phyloP scores from a whole-genome alignment of 2,113 vertebrate genomes.

The Maccullochella peelii region DNA sequence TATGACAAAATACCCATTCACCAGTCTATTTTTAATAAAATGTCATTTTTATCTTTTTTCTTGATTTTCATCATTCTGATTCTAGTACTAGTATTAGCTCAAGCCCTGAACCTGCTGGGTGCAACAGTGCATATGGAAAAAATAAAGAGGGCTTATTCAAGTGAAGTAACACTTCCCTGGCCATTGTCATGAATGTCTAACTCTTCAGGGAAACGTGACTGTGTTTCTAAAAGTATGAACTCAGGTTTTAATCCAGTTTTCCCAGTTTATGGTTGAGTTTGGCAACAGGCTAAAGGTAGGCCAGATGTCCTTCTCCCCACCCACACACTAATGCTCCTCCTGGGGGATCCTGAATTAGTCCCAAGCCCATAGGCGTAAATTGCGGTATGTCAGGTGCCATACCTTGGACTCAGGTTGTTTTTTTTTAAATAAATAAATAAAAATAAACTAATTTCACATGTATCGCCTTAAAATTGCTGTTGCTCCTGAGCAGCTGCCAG shows the following conservation, averaged over 20 bases:
- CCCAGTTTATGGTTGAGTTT: neutral
- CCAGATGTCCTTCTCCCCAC: neutral
- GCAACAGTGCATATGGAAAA: conserved; percentile 8
- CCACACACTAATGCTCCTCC: neutral
- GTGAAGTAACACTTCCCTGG: neutral
- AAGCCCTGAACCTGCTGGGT: conserved; percentile 17
- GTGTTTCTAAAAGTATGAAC: neutral
- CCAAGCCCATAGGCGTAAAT: no score
- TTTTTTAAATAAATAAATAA: no score
- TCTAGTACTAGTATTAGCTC: neutral
- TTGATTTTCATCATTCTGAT: neutral
- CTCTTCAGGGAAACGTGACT: neutral
- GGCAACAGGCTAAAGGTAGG: neutral
- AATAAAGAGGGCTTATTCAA: neutral
- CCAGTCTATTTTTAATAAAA: neutral
- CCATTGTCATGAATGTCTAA: neutral
- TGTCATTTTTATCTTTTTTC: neutral
- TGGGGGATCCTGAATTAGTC: neutral
- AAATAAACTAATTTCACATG: no score
- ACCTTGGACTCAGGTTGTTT: no score
- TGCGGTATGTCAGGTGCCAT: no score
- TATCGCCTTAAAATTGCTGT: no score
- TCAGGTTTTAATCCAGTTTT: neutral
- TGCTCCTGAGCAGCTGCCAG: no score
- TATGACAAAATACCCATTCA: neutral